These are phyloP conservation scores for Helarctos malayanus DNA, from an alignment of 2,797 vertebrate species.

Conservation along the genomic window DNA sequence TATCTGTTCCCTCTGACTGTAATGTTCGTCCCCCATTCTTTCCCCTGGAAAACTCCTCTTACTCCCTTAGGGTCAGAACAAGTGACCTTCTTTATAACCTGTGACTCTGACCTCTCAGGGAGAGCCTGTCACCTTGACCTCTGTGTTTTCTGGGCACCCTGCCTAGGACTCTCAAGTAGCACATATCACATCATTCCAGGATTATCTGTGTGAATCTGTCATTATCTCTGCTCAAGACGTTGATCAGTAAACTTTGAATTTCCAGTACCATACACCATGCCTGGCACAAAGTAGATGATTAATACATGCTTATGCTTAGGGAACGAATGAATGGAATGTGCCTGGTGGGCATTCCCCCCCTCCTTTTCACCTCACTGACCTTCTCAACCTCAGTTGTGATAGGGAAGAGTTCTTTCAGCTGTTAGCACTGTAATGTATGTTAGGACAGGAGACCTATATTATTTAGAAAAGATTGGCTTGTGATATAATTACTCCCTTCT, in stretches of 20 bases:
- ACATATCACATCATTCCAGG: rapidly evolving
- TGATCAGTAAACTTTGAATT: background rate
- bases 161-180: background rate
- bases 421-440: background rate
- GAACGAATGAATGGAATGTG: background rate
- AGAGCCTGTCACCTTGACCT: background rate
- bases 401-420: background rate
- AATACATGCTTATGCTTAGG: background rate
- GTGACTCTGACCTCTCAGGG: background rate
- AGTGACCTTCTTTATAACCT: background rate
- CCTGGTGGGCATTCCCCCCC: rapidly evolving
- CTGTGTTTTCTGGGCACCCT: background rate
- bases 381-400: background rate
- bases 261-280: background rate
- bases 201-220: background rate
- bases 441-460: background rate
- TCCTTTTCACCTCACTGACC: background rate
- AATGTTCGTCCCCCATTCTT: background rate
- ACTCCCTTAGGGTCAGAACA: background rate
- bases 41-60: background rate
- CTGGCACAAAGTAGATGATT: background rate
- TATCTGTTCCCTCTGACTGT: background rate
- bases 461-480: background rate
- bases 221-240: background rate
- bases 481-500: background rate